These are phyloP conservation scores for Sitobion miscanthi DNA, from an alignment of 1,140 invertebrate species.

Conservation along the genomic window DNA sequence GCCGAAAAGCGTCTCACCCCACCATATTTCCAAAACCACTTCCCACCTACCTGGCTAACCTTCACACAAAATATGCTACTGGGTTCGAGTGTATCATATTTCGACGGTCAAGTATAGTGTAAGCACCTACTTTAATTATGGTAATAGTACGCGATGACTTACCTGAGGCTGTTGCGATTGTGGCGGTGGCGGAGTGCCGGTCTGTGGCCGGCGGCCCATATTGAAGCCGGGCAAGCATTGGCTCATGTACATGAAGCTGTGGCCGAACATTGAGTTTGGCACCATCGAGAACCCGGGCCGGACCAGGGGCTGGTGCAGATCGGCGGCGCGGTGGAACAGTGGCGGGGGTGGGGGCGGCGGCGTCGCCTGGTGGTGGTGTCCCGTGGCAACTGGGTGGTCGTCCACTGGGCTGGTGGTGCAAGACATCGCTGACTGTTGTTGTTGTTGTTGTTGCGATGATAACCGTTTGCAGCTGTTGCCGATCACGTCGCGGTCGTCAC, in stretches of 20 bases:
- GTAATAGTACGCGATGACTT: constrained; percentile 61
- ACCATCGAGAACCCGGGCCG: constrained; percentile 75
- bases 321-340: constrained; percentile 61
- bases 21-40: too few species aligned
- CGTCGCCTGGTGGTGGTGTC: constrained; percentile 61
- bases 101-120: too few species aligned
- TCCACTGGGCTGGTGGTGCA: constrained; percentile 3
- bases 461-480: constrained; percentile 55
- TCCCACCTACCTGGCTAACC: too few species aligned
- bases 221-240: constrained; percentile 77
- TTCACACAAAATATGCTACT: too few species aligned
- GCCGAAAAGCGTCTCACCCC: too few species aligned
- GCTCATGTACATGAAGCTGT: constrained; percentile 90
- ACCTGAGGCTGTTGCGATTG: constrained; percentile 65
- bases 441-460: constrained; percentile 13
- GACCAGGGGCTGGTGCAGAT: constrained; percentile 64
- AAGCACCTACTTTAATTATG: neutral
- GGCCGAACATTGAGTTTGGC: constrained; percentile 81
- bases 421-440: neutral
- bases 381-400: constrained; percentile 62
- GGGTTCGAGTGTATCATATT: too few species aligned
- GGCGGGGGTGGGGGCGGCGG: constrained; percentile 58
- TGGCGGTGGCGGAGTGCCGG: constrained; percentile 64
- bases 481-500: neutral
- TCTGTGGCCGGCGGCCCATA: constrained; percentile 62